These are phyloP conservation scores for Oreotrochilus melanogaster DNA, from an alignment of 2,113 vertebrate genomes.

Conservation along the genomic window DNA sequence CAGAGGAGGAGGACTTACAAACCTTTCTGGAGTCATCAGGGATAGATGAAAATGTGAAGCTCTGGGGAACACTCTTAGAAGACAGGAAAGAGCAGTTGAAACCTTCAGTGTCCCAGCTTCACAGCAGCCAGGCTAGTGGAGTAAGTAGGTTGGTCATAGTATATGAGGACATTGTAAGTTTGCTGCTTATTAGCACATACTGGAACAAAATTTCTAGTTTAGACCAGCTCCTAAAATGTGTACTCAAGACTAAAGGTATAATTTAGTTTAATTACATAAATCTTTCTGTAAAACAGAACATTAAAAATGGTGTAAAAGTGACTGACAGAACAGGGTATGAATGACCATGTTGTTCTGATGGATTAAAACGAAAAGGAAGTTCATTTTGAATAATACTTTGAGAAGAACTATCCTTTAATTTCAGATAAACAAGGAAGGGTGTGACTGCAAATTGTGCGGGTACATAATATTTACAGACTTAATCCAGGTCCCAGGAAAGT, in stretches of 20 bases:
- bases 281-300: neutral
- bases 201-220: slow-evolving; percentile 25
- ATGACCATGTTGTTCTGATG: neutral
- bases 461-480: neutral
- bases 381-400: neutral
- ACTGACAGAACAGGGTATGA: neutral
- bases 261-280: slow-evolving; percentile 17
- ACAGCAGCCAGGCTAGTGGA: neutral
- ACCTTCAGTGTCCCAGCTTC: neutral
- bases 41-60: neutral
- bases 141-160: neutral
- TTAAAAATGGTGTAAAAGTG: neutral
- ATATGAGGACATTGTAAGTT: neutral
- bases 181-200: neutral
- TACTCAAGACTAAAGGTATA: slow-evolving; percentile 20
- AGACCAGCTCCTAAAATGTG: neutral
- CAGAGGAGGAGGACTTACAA: neutral
- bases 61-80: neutral
- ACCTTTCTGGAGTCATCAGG: neutral
- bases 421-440: neutral
- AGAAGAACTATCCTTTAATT: neutral
- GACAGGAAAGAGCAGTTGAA: neutral
- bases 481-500: neutral
- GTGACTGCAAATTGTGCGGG: neutral
- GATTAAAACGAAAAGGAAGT: neutral